Conservation (phyloP, 2,113 vertebrate genomes). For the Siniperca chuatsi region DNA sequence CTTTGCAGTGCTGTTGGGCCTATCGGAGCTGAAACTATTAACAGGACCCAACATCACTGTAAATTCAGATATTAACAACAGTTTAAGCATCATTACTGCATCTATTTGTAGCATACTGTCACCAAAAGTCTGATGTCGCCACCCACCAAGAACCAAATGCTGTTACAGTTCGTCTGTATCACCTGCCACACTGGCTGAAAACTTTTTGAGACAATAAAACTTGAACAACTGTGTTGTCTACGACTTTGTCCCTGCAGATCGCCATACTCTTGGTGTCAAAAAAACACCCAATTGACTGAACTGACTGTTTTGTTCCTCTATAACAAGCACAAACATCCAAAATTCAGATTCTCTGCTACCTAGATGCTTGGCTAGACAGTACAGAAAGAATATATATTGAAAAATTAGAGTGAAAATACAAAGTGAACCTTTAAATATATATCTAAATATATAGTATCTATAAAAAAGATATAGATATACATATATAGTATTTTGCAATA, state of each 20-base stretch:
- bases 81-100: not conserved
- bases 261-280: not conserved
- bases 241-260: not conserved
- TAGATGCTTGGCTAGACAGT: no score
- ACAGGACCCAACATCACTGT: not conserved
- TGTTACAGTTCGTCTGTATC: not conserved
- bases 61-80: constrained; percentile 7
- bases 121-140: not conserved
- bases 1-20: constrained; percentile 9
- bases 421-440: not conserved
- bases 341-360: not conserved
- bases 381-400: not conserved
- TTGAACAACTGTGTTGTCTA: not conserved
- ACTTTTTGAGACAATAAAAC: not conserved
- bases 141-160: constrained; percentile 3
- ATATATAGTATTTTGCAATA: not conserved
- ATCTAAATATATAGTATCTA: not conserved
- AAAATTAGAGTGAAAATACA: not conserved
- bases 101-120: not conserved
- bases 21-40: not conserved
- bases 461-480: not conserved
- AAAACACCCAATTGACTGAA: not conserved
- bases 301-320: not conserved
- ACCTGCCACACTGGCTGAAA: not conserved
- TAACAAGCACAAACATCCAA: not conserved